phyloP scores from a whole-genome alignment of 2,797 vertebrate genomes.

The Hephaestus fuliginosus region DNA sequence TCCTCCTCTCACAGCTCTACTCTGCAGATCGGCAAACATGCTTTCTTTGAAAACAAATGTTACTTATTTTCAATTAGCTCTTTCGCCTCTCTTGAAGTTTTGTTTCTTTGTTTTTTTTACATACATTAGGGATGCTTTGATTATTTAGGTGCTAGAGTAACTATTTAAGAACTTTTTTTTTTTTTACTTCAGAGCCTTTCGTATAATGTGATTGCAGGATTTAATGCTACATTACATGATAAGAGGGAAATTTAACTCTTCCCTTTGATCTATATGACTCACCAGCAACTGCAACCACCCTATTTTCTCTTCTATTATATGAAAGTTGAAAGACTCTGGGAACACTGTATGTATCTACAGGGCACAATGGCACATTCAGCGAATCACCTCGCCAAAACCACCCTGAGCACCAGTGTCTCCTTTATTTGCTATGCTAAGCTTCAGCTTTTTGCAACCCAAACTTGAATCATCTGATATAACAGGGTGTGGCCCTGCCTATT shows the following conservation, averaged over 20 bases:
- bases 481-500: constrained; percentile 28
- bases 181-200: not conserved
- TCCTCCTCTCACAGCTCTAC: not conserved
- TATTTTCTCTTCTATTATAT: constrained; percentile 28
- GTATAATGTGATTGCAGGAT: constrained; percentile 12
- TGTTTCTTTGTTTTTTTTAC: no score
- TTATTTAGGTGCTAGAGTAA: not conserved
- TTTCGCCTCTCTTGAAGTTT: not conserved
- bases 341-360: constrained; percentile 27
- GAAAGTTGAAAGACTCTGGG: constrained; percentile 38
- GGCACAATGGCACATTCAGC: constrained; percentile 33
- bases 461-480: constrained; percentile 27
- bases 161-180: not conserved
- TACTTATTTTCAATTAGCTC: not conserved
- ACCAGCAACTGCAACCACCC: constrained; percentile 42
- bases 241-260: constrained; percentile 8
- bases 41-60: not conserved
- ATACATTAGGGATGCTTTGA: not conserved
- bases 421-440: constrained; percentile 13
- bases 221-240: not conserved
- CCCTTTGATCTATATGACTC: constrained; percentile 57
- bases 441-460: constrained; percentile 33
- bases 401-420: constrained; percentile 4
- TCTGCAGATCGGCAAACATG: not conserved
- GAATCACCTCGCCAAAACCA: constrained; percentile 21